Conservation (phyloP, 2,113 vertebrate species). For the Hyla sarda region DNA sequence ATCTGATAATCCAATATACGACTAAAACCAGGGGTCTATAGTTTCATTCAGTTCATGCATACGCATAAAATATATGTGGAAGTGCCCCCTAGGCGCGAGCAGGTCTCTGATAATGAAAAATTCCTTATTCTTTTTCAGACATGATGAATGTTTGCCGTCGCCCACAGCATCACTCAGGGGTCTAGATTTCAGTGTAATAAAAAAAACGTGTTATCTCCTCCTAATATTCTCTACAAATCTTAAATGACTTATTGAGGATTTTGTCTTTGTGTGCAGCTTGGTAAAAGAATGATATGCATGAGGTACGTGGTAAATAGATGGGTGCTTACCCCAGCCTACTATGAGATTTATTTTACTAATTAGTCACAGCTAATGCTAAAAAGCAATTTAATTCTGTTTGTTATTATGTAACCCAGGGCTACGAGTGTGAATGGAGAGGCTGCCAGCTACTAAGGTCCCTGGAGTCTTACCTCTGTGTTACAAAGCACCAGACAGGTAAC, state of each 20-base stretch:
- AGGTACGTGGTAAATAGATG: not conserved
- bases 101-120: not conserved
- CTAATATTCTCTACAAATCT: not conserved
- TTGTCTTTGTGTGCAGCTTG: not conserved
- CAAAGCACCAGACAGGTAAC: not conserved
- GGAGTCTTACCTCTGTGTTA: not conserved
- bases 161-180: constrained; percentile 7
- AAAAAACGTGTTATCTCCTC: too few relatives aligned
- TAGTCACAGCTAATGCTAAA: not conserved
- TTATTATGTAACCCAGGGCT: constrained; percentile 18
- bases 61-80: not conserved
- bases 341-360: not conserved
- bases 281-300: not conserved
- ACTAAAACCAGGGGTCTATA: not conserved
- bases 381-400: not conserved
- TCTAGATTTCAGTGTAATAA: not conserved
- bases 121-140: not conserved
- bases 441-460: not conserved
- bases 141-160: not conserved
- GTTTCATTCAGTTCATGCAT: not conserved
- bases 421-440: constrained; percentile 4
- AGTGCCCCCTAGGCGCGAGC: not conserved
- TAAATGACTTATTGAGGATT: not conserved
- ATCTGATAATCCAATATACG: not conserved
- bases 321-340: not conserved